A percentile compares a stretch with the other conserved stretches of the same genome.
Conservation (phyloP, 2,797 vertebrate genomes). For the Setipinna tenuifilis region DNA sequence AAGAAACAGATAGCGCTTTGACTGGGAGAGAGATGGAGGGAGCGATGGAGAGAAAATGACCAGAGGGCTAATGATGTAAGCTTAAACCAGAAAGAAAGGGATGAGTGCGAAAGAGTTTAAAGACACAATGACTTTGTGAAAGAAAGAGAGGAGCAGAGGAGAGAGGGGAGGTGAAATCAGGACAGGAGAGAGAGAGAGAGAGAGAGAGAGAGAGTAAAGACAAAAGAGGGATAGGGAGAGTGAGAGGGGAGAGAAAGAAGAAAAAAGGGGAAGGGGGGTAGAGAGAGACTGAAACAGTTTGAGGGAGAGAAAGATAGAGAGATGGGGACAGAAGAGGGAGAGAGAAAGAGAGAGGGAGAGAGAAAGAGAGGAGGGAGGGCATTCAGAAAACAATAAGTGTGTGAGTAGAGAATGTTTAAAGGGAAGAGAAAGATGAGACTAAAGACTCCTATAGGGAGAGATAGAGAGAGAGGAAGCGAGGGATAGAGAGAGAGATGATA, state of each 20-base stretch:
- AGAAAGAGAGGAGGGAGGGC: not conserved
- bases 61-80: not conserved
- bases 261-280: no score
- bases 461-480: not conserved
- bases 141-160: not conserved
- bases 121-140: constrained; percentile 1
- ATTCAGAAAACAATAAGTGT: no score
- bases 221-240: not conserved
- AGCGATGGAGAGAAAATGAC: not conserved
- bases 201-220: not conserved
- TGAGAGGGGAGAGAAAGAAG: not conserved
- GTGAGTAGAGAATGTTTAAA: no score
- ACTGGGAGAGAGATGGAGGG: not conserved
- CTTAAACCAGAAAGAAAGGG: constrained; percentile 31
- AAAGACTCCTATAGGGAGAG: not conserved
- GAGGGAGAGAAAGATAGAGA: not conserved
- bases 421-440: no score
- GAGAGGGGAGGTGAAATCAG: not conserved
- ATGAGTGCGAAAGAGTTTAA: not conserved
- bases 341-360: not conserved
- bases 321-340: not conserved
- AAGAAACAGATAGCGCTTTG: not conserved
- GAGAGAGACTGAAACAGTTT: not conserved
- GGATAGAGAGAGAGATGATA: not conserved
- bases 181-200: not conserved